A percentile compares a stretch with the other conserved stretches of the same genome.
phyloP scores from a whole-genome alignment of 2,797 vertebrate species.

The Enteromius fasciolatus region DNA sequence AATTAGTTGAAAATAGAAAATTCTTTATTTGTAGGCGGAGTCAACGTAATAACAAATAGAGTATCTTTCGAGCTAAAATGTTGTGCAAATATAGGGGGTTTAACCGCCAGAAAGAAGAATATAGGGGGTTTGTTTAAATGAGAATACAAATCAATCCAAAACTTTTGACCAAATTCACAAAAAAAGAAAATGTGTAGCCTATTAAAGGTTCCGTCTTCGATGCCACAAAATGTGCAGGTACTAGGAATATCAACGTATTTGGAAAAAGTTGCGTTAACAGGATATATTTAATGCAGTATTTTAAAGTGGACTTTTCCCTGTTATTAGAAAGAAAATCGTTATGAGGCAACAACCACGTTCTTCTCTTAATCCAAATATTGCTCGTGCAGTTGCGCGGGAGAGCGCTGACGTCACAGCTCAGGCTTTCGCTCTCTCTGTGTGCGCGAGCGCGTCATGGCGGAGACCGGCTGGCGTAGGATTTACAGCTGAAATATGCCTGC shows the following conservation, averaged over 20 bases:
- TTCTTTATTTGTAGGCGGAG: not conserved
- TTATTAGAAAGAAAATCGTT: not conserved
- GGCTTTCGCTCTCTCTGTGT: constrained; percentile 80
- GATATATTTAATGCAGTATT: not conserved
- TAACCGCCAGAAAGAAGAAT: too few relatives aligned
- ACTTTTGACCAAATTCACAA: not conserved
- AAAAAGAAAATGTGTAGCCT: not conserved
- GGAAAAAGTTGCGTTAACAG: not conserved
- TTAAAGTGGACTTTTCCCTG: not conserved
- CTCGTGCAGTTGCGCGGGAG: constrained; percentile 22
- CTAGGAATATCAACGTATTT: not conserved
- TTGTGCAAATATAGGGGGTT: not conserved
- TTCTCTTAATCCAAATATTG: not conserved
- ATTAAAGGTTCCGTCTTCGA: too few relatives aligned
- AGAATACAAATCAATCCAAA: not conserved
- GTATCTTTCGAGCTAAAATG: not conserved
- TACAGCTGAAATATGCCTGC: constrained; percentile 72
- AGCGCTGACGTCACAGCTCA: constrained; percentile 78
- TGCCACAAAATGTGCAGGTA: not conserved
- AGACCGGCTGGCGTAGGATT: constrained; percentile 79
- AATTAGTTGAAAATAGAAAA: not conserved
- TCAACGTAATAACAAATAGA: not conserved
- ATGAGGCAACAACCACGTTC: not conserved
- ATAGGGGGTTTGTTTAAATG: not conserved
- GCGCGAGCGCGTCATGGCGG: constrained; percentile 82